phyloP scores from a whole-genome alignment of 2,888 invertebrate species.

The Oasisia sp. region DNA sequence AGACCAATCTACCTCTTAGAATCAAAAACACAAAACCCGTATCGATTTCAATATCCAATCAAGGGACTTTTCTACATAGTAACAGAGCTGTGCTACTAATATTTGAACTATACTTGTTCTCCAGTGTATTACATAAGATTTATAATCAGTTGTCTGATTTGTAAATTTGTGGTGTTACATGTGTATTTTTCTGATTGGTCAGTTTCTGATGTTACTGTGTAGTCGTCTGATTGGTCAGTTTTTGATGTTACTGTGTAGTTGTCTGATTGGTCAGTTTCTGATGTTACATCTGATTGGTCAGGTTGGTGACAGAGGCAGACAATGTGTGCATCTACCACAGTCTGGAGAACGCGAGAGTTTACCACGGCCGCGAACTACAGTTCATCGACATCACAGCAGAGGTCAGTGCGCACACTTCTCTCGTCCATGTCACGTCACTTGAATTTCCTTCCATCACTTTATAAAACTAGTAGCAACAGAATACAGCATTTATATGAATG shows the following conservation, averaged over 20 bases:
- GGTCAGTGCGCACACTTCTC: constrained; percentile 44
- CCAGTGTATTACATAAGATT: too few species aligned
- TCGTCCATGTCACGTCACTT: not conserved
- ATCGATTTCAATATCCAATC: not conserved
- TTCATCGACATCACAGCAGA: constrained; percentile 79
- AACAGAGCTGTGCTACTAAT: not conserved
- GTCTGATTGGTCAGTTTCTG: not conserved
- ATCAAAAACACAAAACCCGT: not conserved
- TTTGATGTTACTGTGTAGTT: not conserved
- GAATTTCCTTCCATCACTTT: not conserved
- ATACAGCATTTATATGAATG: too few species aligned
- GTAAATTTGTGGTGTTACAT: too few species aligned
- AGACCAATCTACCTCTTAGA: not conserved
- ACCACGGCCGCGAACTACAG: constrained; percentile 83
- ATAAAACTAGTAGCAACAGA: not conserved
- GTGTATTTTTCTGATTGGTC: not conserved
- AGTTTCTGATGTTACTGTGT: not conserved
- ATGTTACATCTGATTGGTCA: constrained; percentile 34
- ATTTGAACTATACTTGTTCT: too few species aligned
- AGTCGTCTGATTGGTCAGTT: not conserved
- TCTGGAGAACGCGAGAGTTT: constrained; percentile 85
- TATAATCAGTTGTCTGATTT: too few species aligned
- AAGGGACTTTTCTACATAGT: not conserved
- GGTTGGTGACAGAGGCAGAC: constrained; percentile 68
- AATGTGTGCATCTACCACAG: constrained; percentile 81